phyloP scores from a whole-genome alignment of 2,113 vertebrate genomes.

The Carassius auratus region DNA sequence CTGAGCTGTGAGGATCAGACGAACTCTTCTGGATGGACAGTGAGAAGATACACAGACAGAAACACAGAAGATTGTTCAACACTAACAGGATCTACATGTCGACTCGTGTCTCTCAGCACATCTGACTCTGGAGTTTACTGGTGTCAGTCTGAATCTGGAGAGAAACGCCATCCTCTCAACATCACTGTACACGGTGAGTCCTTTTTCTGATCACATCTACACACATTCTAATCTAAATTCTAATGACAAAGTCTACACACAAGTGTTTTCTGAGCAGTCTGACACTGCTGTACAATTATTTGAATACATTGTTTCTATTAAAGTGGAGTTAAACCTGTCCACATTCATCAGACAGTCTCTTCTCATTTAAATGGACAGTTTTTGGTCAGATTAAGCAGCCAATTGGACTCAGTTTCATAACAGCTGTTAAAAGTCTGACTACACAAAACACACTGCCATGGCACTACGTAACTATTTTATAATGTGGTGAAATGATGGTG shows the following conservation, averaged over 20 bases:
- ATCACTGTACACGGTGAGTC: background rate
- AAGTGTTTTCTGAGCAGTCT: background rate
- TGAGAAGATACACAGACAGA: conserved; percentile 24
- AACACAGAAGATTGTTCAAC: background rate
- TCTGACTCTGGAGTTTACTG: background rate
- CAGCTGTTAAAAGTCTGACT: too few species aligned
- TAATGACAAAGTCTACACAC: background rate
- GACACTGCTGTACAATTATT: background rate
- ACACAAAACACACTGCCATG: too few species aligned
- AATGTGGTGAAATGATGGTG: too few species aligned
- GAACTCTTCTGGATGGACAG: conserved; percentile 18
- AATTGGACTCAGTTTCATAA: too few species aligned
- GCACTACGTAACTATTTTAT: too few species aligned
- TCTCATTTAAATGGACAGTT: too few species aligned
- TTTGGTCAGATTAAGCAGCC: too few species aligned
- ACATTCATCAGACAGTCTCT: too few species aligned
- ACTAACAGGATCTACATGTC: background rate
- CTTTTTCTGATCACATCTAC: background rate
- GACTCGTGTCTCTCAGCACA: background rate
- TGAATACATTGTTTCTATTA: background rate
- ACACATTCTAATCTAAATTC: background rate
- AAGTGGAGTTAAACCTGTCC: too few species aligned
- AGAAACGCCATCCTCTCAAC: background rate
- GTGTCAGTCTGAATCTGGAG: background rate
- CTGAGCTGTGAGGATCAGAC: conserved; percentile 18